Base-by-base conservation (phyloP, 2,888 invertebrate species). In the Cantharis flavilabris region DNA sequence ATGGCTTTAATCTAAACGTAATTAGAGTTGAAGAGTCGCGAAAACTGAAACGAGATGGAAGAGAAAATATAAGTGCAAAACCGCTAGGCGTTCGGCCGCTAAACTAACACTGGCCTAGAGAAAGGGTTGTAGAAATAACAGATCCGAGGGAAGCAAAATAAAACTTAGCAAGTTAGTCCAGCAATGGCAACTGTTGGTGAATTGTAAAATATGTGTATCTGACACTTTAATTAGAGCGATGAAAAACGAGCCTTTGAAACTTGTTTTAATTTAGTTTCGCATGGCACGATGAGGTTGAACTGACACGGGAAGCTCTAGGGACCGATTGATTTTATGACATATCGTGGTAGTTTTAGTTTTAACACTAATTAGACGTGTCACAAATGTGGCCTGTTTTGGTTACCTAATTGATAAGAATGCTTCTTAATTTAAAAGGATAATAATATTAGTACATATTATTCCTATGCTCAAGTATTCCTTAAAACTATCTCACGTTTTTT, bases 151-250 rank as follows among this genome's bases (percentile, higher is more conserved):
- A 80, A 80, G 76, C 79, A 79, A 79, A 81, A 81, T 81, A 81
- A 80, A 80, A 80, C 76, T 80, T 79, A 76, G 74, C 76, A 69
- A 76, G 63, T 73, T 69, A 65, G 80, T 76, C 76, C 77, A 70
- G 78, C 75, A 81, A 78, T 79, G 80, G 83, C 80, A 81, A 82
- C 82, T 80, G 82, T 81, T 81, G 83, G 83, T 81, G 83, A 85
- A 84, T 84, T 85, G 85, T 85, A 85, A 85, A 86, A 85, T 86
- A 86, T 86, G 84, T 87, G 84, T 83, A 85, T 81, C 84, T 86
- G 87, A 87, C 87, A 86, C 85, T 86, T 87, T 86, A 87, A 87
- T 87, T 87, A 87, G 86, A 84, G 81, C 81, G 84, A 86, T 87
- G 86, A 87, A 87, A 87, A 87, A 87, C 86, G 86, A 84, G 83